These are phyloP conservation scores for Pandemis heparana DNA, from an alignment of 2,888 invertebrate species.

Conservation along the genomic window DNA sequence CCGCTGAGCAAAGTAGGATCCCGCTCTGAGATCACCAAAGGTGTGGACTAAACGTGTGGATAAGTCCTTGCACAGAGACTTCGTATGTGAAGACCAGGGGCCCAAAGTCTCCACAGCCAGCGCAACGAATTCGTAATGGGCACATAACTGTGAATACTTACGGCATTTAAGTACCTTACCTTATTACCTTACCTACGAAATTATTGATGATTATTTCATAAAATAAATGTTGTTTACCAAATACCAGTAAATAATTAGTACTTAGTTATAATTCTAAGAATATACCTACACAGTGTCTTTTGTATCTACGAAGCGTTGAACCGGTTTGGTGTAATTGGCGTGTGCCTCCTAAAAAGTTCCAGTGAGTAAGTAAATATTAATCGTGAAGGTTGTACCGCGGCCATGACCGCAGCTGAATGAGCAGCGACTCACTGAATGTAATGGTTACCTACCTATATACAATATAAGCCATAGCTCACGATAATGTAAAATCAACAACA, in stretches of 20 bases:
- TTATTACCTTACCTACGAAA: too few species aligned
- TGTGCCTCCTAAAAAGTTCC: conserved; percentile 11
- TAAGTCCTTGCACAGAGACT: too few species aligned
- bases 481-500: conserved; percentile 1
- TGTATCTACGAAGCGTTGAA: neutral
- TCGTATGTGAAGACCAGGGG: too few species aligned
- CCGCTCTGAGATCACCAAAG: too few species aligned
- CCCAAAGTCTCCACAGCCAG: too few species aligned
- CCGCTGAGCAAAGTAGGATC: too few species aligned
- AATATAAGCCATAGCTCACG: neutral
- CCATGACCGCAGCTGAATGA: conserved; percentile 28
- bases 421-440: conserved; percentile 20
- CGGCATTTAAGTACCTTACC: too few species aligned
- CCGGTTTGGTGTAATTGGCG: neutral
- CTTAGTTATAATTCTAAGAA: neutral
- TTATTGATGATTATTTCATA: too few species aligned
- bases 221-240: neutral
- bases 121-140: too few species aligned
- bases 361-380: conserved; percentile 10
- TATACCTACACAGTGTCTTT: neutral
- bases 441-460: neutral
- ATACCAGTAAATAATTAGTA: neutral
- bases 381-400: conserved; percentile 20
- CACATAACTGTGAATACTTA: too few species aligned
- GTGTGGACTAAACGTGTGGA: too few species aligned